Base-by-base conservation (phyloP, 2,113 vertebrate genomes). In the Hippopotamus amphibius region DNA sequence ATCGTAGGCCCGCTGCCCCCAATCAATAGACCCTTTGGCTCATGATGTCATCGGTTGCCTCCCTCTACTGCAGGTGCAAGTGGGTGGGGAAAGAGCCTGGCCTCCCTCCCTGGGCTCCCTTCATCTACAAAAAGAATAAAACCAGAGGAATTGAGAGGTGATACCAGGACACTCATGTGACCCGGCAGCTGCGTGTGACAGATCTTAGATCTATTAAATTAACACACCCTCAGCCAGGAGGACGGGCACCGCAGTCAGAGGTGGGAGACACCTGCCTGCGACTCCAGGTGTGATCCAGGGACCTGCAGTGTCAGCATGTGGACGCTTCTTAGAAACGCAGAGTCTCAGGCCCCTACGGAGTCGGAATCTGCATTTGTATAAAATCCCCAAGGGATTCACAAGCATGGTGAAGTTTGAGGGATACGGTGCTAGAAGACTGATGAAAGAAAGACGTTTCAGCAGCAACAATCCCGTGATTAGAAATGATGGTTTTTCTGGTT, bases 261-360 rank as follows among this genome's bases (percentile, higher is more conserved):
- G 16, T 17, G 79, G 26, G 37, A 48, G 65, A 91, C 30, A 14
- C 41, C 65, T 53, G 21, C 65, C 69, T 16, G 53, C 2, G 28
- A 11, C n/a, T n/a, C 28, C 8, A 55, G 3, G 11, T 13, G 22
- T 37, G 37, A 28, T n/a, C n/a, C 41, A 8, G 1, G 15, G 53
- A 48, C 4, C 0, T 13, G 19, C 63, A 43, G 46, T 1, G 13
- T 14, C 61, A 41, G n/a, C 6, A 1, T 3, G 3, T 0, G 2
- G 53, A 22, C n/a, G 5, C 12, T 13, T 28, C 1, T 14, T 33
- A 43, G 66, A 90, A 63, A 61, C 19, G 37, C 80, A 72, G 26
- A 53, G 7, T 61, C n/a, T 13, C 55, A 30, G 90, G 22, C 33
- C 61, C 43, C 55, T 21, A 21, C 57, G 1, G 14, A 43, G 17